Percentiles rank a stretch among this genome's conserved stretches.
phyloP scores from a whole-genome alignment of 1,140 invertebrate genomes.

The Lysiphlebus fabarum region DNA sequence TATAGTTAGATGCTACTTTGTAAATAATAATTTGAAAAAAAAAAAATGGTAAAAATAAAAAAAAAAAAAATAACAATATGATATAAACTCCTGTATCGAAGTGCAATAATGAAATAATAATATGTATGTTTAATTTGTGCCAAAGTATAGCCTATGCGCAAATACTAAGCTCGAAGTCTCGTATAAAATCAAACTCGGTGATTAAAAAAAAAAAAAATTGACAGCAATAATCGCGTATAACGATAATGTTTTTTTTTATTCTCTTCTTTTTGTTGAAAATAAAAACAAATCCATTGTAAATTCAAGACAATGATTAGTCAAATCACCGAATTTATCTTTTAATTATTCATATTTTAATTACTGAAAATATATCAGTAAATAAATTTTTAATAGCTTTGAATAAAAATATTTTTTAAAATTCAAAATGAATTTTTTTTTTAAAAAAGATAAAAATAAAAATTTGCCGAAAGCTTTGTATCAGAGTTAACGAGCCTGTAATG shows the following conservation, averaged over 20 bases:
- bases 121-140: slow-evolving; percentile 46
- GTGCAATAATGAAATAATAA: slow-evolving; percentile 43
- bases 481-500: too few species aligned
- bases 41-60: slow-evolving; percentile 11
- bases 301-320: too few species aligned
- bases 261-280: too few species aligned
- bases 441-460: too few species aligned
- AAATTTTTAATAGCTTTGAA: too few species aligned
- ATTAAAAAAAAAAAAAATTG: slow-evolving; percentile 24
- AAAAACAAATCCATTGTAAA: too few species aligned
- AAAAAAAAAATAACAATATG: slow-evolving; percentile 27
- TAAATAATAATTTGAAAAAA: slow-evolving; percentile 35
- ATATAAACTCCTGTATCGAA: slow-evolving; percentile 42
- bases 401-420: too few species aligned
- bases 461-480: too few species aligned
- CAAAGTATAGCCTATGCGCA: slow-evolving; percentile 38
- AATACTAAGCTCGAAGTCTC: slow-evolving; percentile 7
- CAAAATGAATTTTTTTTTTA: too few species aligned
- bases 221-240: not conserved
- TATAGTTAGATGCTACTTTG: slow-evolving; percentile 37
- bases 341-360: not conserved
- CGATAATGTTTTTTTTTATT: too few species aligned
- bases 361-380: too few species aligned
- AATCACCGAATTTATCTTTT: not conserved
- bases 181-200: not conserved